Percentiles rank a stretch among this genome's conserved stretches.
phyloP scores from a whole-genome alignment of 2,113 vertebrate species.

The Anolis sagrei region DNA sequence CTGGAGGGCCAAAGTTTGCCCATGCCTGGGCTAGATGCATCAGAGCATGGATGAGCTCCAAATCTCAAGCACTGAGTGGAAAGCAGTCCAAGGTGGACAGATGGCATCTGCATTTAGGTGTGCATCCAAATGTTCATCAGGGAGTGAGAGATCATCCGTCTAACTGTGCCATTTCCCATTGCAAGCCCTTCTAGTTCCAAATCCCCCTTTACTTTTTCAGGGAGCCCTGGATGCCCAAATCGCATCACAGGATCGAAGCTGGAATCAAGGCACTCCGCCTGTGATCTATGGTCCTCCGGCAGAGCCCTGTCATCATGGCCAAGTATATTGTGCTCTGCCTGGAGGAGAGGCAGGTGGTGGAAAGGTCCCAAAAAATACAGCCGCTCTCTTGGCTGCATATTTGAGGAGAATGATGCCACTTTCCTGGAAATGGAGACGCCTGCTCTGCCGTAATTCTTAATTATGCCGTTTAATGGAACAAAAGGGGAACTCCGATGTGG shows the following conservation, averaged over 20 bases:
- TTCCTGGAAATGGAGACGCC: constrained; percentile 27
- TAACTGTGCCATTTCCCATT: not conserved
- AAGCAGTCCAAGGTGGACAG: not conserved
- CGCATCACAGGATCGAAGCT: no score
- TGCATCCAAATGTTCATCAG: not conserved
- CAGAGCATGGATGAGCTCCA: not conserved
- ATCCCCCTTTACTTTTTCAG: not conserved
- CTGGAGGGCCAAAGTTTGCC: no score
- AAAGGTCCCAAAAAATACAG: not conserved
- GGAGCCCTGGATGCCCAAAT: not conserved
- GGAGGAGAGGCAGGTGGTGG: not conserved
- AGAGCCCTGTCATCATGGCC: no score
- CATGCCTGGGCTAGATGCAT: no score
- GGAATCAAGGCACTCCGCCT: not conserved
- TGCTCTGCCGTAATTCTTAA: constrained; percentile 29
- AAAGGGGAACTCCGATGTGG: constrained; percentile 14
- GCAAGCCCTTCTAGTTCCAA: no score
- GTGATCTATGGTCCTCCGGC: not conserved
- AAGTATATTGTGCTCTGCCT: not conserved
- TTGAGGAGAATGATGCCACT: constrained; percentile 19
- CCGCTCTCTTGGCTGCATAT: constrained; percentile 24
- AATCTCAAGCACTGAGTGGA: not conserved
- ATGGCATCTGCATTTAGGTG: not conserved
- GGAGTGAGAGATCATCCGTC: not conserved
- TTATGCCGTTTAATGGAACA: constrained; percentile 36